phyloP scores from a whole-genome alignment of 1,140 invertebrate genomes.

The Cryptotermes secundus region DNA sequence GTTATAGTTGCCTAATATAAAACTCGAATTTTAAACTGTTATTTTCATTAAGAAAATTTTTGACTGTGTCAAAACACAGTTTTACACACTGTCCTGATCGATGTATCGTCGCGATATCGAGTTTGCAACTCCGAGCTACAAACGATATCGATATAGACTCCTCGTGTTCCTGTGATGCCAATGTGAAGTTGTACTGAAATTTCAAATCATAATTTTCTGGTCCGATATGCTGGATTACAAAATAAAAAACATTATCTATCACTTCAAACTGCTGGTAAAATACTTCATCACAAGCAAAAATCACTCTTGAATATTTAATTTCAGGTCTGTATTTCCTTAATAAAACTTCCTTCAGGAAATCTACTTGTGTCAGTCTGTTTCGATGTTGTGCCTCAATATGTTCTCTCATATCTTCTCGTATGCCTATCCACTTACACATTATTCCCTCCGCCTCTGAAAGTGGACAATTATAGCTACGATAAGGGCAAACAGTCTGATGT shows the following conservation, averaged over 20 bases:
- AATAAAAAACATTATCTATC: background rate
- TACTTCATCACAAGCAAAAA: constrained; percentile 19
- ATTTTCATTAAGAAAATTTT: background rate
- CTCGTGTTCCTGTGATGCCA: background rate
- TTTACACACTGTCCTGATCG: background rate
- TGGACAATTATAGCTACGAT: background rate
- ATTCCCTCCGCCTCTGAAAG: background rate
- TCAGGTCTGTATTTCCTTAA: background rate
- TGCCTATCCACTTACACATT: background rate
- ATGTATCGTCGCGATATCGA: background rate
- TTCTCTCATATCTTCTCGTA: background rate
- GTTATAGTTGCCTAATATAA: background rate
- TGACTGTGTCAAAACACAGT: background rate
- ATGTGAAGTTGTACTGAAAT: background rate
- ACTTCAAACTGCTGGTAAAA: constrained; percentile 21
- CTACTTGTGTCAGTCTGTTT: background rate
- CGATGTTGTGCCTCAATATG: background rate
- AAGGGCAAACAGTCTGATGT: background rate
- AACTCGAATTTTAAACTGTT: background rate
- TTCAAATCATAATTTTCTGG: background rate
- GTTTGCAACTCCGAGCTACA: background rate
- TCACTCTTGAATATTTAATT: background rate
- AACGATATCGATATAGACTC: background rate
- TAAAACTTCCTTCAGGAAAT: no score
- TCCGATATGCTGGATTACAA: background rate